phyloP scores from a whole-genome alignment of 1,140 invertebrate genomes.

The Ladona fulva region DNA sequence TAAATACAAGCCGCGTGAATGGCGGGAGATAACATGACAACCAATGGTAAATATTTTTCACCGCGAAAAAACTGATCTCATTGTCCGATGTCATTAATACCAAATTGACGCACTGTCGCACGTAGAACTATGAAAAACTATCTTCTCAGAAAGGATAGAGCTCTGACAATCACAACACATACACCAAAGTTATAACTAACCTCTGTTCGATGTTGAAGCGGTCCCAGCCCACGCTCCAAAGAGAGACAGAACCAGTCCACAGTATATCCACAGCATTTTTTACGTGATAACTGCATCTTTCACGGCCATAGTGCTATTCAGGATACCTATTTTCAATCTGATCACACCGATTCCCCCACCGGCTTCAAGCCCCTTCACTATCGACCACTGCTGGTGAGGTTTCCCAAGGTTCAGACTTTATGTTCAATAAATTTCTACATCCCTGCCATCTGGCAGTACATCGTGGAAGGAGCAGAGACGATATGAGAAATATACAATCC shows the following conservation, averaged over 20 bases:
- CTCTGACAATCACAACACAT: not conserved
- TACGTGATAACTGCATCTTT: conserved; percentile 27
- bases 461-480: not conserved
- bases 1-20: too few relatives aligned
- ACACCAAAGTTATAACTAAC: not conserved
- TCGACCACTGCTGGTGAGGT: conserved; percentile 23
- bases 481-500: not conserved
- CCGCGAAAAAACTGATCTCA: too few relatives aligned
- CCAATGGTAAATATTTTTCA: too few relatives aligned
- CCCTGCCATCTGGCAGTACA: conserved; percentile 22
- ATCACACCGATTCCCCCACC: conserved; percentile 21
- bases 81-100: too few relatives aligned
- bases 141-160: not conserved
- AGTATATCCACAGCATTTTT: conserved; percentile 27
- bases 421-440: conserved; percentile 22
- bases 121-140: too few relatives aligned
- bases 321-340: conserved; percentile 20
- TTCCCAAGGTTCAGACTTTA: conserved; percentile 22
- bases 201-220: conserved; percentile 14
- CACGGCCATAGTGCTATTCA: conserved; percentile 25
- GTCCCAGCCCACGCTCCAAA: conserved; percentile 18
- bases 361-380: conserved; percentile 18
- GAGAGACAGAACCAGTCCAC: conserved; percentile 24
- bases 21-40: too few relatives aligned
- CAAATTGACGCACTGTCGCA: too few relatives aligned